Percentiles rank a stretch among this genome's conserved stretches.
Evolutionary conservation across 2,888 invertebrate species (phyloP).

Genomic region (Eupithecia centaureata): DNA sequence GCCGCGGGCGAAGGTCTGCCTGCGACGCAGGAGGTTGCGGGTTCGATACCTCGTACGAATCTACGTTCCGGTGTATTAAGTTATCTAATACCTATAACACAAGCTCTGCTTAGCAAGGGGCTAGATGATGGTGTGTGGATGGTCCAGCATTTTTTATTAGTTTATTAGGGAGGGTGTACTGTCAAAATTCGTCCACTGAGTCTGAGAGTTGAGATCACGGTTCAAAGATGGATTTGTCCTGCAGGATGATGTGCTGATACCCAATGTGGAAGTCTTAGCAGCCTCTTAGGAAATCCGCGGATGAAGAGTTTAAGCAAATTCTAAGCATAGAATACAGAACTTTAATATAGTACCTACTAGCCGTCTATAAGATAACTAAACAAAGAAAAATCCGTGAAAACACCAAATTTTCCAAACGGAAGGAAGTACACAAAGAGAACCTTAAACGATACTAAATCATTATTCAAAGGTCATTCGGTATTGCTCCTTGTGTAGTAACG

Average conservation of each 20-base stretch:
- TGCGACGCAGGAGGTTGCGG: too few relatives aligned
- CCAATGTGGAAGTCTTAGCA: not conserved
- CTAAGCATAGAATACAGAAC: not conserved
- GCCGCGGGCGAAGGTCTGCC: too few relatives aligned
- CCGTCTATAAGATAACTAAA: not conserved
- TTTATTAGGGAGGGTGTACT: not conserved
- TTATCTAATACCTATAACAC: too few relatives aligned
- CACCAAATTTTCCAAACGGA: not conserved
- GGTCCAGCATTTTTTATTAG: too few relatives aligned
- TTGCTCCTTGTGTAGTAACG: constrained; percentile 15
- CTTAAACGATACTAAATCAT: constrained; percentile 10
- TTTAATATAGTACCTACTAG: not conserved
- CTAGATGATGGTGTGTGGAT: too few relatives aligned
- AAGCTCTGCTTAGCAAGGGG: too few relatives aligned
- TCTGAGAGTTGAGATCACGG: not conserved
- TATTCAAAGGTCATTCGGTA: constrained; percentile 28
- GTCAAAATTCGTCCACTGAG: not conserved
- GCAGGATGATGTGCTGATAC: not conserved
- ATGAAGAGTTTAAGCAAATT: not conserved
- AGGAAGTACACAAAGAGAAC: constrained; percentile 2
- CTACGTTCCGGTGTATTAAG: too few relatives aligned
- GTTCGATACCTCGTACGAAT: too few relatives aligned
- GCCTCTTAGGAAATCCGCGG: not conserved
- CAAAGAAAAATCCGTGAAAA: not conserved
- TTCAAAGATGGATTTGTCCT: not conserved